Conservation (phyloP, 2,888 invertebrate genomes). For the Margaritifera margaritifera region DNA sequence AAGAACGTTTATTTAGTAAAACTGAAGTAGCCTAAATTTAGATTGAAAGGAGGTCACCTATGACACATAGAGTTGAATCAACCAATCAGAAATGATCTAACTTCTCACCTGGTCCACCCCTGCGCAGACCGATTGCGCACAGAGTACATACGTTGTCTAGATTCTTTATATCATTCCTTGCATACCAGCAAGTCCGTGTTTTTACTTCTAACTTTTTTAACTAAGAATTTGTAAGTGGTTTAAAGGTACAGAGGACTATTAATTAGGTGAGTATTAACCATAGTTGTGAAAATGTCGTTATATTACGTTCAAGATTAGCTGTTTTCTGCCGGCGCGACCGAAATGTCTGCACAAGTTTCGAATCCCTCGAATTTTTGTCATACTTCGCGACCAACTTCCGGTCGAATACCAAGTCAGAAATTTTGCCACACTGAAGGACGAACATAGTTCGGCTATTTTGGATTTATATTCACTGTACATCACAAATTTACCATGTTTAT, state of each 20-base stretch:
- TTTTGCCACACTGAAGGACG: constrained; percentile 17
- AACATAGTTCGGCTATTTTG: not conserved
- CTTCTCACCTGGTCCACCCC: constrained; percentile 53
- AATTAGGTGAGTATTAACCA: constrained; percentile 77
- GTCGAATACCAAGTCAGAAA: constrained; percentile 36
- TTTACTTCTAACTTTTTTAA: constrained; percentile 52
- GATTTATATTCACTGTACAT: constrained; percentile 7
- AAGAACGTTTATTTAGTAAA: no score
- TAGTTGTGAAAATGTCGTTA: constrained; percentile 25
- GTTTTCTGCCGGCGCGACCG: constrained; percentile 57
- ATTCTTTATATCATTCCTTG: constrained; percentile 98
- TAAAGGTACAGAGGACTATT: constrained; percentile 79
- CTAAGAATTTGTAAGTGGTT: constrained; percentile 72
- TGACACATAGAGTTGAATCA: constrained; percentile 18
- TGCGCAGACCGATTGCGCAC: constrained; percentile 69
- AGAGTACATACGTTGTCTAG: constrained; percentile 86
- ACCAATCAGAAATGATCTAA: constrained; percentile 28
- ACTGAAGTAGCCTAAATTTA: constrained; percentile 22
- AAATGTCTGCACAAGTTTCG: constrained; percentile 67
- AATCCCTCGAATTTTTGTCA: constrained; percentile 73
- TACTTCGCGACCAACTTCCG: constrained; percentile 71
- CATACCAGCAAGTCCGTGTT: constrained; percentile 83
- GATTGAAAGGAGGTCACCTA: constrained; percentile 36
- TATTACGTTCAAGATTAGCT: constrained; percentile 36
- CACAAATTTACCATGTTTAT: not conserved